These are phyloP conservation scores for Cygnus atratus DNA, from an alignment of 2,113 vertebrate genomes.

Conservation along the genomic window DNA sequence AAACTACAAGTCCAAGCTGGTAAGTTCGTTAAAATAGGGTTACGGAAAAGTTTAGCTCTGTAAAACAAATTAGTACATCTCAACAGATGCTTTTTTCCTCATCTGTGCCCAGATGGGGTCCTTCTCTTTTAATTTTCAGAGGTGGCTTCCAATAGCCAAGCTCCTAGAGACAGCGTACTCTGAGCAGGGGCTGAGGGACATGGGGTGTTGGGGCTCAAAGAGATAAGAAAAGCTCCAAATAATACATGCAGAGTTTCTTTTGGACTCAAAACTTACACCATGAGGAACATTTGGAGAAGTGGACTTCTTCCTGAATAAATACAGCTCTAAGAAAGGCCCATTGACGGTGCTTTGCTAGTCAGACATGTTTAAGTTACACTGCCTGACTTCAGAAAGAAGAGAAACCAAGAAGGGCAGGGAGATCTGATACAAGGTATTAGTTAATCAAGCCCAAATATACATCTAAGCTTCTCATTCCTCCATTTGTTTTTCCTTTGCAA, in stretches of 20 bases:
- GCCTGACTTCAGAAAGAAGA: constrained; percentile 11
- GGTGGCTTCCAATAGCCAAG: neutral
- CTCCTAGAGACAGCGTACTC: neutral
- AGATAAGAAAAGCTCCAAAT: neutral
- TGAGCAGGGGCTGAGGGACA: fast-evolving
- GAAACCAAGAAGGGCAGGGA: constrained; percentile 13
- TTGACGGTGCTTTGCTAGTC: neutral
- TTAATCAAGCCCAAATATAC: constrained; percentile 37
- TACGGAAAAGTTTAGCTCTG: constrained; percentile 26
- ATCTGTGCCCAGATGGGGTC: neutral
- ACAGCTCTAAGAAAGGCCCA: constrained; percentile 11
- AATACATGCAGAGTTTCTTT: neutral
- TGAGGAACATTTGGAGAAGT: neutral
- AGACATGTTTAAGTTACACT: neutral
- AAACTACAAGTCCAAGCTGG: constrained; percentile 19
- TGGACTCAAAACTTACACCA: neutral
- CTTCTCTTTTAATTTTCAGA: constrained; percentile 5
- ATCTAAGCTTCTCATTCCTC: constrained; percentile 13
- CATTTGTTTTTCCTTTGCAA: constrained; percentile 55
- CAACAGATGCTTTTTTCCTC: constrained; percentile 27
- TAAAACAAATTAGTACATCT: constrained; percentile 17
- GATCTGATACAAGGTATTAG: constrained; percentile 10
- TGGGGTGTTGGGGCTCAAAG: neutral
- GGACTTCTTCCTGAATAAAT: neutral
- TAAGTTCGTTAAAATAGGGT: constrained; percentile 22